Base-by-base conservation (phyloP, 2,113 vertebrate species). In the Oryctolagus cuniculus region DNA sequence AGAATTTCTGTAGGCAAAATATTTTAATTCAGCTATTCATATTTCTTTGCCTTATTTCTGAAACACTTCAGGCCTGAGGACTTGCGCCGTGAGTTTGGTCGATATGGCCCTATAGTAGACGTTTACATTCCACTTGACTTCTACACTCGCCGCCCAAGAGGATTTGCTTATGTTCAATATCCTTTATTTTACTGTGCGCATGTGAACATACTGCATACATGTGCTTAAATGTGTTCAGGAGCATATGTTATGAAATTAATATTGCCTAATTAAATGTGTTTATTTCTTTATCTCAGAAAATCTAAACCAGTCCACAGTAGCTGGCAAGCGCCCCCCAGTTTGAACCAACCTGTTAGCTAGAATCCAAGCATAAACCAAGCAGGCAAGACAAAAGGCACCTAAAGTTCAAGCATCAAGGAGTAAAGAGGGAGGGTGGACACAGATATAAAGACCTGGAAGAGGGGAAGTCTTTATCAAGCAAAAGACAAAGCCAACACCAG, bases 81-180 rank as follows among this genome's bases (percentile, higher is more conserved):
- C 98, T 99, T 99, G 98, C 99, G 99, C 95, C 99, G 99, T 98
- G 99, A 99, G 97, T 99, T 99, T 98, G 99, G 99, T 98, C 99
- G 99, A 96, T 99, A 99, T 98, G 99, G 99, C 98, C 99, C 99
- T 96, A 98, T 99, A 98, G 99, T 99, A 98, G 99, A 99, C 98
- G 99, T 99, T 99, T 99, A 99, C 99, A 98, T 99, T 98, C 99
- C 99, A 96, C 99, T 99, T 99, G 99, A 99, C 99, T 99, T 99
- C 99, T 99, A 99, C 99, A 99, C 99, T 98, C 99, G 99, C 97
- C 99, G 98, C 96, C 98, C 99, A 97, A 98, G 99, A 99, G 99
- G 99, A 99, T 99, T 99, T 99, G 99, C 99, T 98, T 99, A 99
- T 98, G 99, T 99, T 98, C 99, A 99, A 99, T 99, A 99, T 99